phyloP scores from a whole-genome alignment of 2,113 vertebrate genomes.

The Rutilus rutilus region DNA sequence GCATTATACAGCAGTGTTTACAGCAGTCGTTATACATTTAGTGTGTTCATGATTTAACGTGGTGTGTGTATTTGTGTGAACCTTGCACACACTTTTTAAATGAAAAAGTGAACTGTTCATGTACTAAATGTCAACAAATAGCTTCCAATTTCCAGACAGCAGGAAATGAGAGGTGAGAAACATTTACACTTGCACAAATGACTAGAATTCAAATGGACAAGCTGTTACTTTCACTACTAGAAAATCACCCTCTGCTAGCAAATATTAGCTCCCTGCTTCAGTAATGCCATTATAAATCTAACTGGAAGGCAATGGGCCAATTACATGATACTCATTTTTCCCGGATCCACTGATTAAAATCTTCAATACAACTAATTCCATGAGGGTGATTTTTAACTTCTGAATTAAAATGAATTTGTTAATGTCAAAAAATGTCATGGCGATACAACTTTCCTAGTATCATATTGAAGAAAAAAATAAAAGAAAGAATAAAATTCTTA shows the following conservation, averaged over 20 bases:
- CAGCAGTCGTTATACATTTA: not conserved
- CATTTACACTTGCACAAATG: not conserved
- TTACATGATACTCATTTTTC: not conserved
- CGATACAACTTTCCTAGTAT: not conserved
- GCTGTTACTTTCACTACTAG: not conserved
- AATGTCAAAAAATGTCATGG: not conserved
- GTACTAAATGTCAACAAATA: not conserved
- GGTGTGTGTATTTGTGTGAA: not conserved
- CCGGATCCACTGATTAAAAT: not conserved
- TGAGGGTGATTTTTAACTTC: not conserved
- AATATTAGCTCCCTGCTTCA: not conserved
- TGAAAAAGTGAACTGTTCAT: not conserved
- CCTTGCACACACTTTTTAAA: not conserved
- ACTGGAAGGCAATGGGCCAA: not conserved
- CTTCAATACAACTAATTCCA: not conserved
- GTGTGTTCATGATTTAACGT: not conserved
- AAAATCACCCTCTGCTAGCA: not conserved
- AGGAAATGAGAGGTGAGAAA: conserved; percentile 8
- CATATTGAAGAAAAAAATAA: not conserved
- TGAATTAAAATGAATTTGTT: not conserved
- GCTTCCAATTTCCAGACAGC: conserved; percentile 14
- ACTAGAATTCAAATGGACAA: conserved; percentile 15
- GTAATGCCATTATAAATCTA: conserved; percentile 13
- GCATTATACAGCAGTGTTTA: conserved; percentile 1
- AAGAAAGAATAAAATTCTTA: not conserved